A percentile compares a stretch with the other conserved stretches of the same genome.
Evolutionary conservation across 2,113 vertebrate genomes (phyloP).

Genomic region (Galemys pyrenaicus): DNA sequence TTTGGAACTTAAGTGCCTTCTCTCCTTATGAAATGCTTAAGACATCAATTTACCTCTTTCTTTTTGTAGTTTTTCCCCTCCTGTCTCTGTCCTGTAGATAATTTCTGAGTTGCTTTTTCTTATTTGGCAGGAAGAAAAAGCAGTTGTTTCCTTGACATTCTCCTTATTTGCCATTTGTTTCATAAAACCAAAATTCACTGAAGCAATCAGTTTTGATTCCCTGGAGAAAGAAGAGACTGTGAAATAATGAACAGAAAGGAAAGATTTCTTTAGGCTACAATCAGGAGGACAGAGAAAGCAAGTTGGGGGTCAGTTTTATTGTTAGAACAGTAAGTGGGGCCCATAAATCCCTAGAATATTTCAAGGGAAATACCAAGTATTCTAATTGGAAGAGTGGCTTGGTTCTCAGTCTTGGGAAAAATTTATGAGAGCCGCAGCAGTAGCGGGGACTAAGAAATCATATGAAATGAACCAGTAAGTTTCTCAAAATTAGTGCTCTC

Average conservation of each 20-base stretch:
- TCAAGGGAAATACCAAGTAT: neutral
- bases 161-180: constrained; percentile 11
- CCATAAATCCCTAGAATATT: neutral
- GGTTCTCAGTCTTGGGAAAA: neutral
- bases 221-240: neutral
- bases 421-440: neutral
- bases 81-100: neutral
- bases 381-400: neutral
- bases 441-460: neutral
- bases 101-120: neutral
- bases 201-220: neutral
- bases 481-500: no score
- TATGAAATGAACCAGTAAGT: no score
- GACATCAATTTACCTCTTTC: neutral
- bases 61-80: neutral
- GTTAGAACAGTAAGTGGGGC: neutral
- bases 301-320: neutral
- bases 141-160: neutral
- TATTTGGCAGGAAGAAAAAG: neutral
- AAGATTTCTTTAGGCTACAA: neutral
- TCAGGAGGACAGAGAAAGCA: neutral
- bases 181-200: neutral
- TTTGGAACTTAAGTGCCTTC: neutral
- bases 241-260: neutral
- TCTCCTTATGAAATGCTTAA: neutral